These are phyloP conservation scores for Cyclophora punctaria DNA, from an alignment of 2,888 invertebrate genomes.

Conservation along the genomic window DNA sequence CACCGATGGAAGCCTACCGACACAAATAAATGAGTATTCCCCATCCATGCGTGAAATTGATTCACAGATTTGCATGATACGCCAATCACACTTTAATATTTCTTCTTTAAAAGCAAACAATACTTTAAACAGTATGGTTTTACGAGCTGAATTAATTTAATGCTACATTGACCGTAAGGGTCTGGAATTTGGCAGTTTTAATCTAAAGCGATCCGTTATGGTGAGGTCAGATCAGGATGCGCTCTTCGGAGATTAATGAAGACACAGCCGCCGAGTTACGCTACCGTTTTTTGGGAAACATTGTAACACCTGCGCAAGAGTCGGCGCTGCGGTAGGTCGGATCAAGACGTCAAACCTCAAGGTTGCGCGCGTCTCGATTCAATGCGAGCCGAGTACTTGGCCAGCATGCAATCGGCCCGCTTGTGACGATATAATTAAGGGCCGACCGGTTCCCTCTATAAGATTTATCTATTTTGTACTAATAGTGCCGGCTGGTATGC, in stretches of 20 bases:
- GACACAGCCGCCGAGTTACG: slow-evolving; percentile 63
- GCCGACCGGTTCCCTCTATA: slow-evolving; percentile 25
- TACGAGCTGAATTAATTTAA: slow-evolving; percentile 1
- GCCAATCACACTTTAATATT: background rate
- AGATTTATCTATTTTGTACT: background rate
- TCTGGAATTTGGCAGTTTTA: background rate
- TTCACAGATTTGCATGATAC: slow-evolving; percentile 12
- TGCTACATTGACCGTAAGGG: slow-evolving; percentile 11
- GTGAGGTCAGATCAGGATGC: slow-evolving; percentile 48
- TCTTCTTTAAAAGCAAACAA: too few species aligned
- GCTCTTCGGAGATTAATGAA: slow-evolving; percentile 47
- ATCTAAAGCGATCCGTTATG: slow-evolving; percentile 15
- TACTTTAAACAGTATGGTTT: too few species aligned
- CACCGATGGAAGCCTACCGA: slow-evolving; percentile 10
- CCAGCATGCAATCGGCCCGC: slow-evolving; percentile 46
- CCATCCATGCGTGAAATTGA: slow-evolving; percentile 1
- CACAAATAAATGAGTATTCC: slow-evolving; percentile 7
- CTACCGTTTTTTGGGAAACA: slow-evolving; percentile 54
- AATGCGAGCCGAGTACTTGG: slow-evolving; percentile 55
- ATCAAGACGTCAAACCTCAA: slow-evolving; percentile 74
- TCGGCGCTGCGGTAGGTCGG: slow-evolving; percentile 71
- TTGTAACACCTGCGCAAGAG: slow-evolving; percentile 65
- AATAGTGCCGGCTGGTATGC: background rate
- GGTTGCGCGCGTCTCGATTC: slow-evolving; percentile 45
- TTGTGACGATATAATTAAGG: slow-evolving; percentile 39